Percentiles rank a stretch among this genome's conserved stretches.
Conservation (phyloP, 2,888 invertebrate species). For the Lithophane ornitopus region DNA sequence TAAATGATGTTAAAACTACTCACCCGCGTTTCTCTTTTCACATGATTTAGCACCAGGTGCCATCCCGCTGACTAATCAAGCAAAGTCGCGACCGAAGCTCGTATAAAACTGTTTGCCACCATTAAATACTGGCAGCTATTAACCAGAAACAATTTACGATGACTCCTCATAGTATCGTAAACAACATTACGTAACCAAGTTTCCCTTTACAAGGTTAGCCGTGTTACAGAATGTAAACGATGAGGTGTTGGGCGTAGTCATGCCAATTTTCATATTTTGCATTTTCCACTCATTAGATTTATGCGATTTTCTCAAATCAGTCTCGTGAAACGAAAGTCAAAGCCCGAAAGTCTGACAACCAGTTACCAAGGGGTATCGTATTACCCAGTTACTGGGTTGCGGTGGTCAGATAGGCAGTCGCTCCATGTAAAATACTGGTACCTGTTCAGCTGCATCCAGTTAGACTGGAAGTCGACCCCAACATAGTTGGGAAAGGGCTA, state of each 20-base stretch:
- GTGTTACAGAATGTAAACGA: slow-evolving; percentile 22
- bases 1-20: no score
- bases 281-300: slow-evolving; percentile 5
- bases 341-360: no score
- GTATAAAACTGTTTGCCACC: slow-evolving; percentile 40
- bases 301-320: neutral
- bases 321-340: neutral
- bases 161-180: slow-evolving; percentile 53
- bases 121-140: slow-evolving; percentile 43
- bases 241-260: neutral
- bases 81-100: slow-evolving; percentile 14
- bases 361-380: no score
- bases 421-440: no score
- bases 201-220: slow-evolving; percentile 58
- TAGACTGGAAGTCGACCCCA: no score
- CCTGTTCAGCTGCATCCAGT: no score
- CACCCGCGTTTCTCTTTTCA: no score
- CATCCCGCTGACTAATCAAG: slow-evolving; percentile 12
- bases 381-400: no score
- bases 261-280: slow-evolving; percentile 1
- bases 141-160: slow-evolving; percentile 48
- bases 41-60: neutral
- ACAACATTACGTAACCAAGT: slow-evolving; percentile 51
- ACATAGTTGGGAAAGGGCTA: no score
- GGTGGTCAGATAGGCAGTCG: no score